A percentile compares a stretch with the other conserved stretches of the same genome.
Conservation (phyloP, 2,797 vertebrate species). For the Cetoscarus ocellatus region DNA sequence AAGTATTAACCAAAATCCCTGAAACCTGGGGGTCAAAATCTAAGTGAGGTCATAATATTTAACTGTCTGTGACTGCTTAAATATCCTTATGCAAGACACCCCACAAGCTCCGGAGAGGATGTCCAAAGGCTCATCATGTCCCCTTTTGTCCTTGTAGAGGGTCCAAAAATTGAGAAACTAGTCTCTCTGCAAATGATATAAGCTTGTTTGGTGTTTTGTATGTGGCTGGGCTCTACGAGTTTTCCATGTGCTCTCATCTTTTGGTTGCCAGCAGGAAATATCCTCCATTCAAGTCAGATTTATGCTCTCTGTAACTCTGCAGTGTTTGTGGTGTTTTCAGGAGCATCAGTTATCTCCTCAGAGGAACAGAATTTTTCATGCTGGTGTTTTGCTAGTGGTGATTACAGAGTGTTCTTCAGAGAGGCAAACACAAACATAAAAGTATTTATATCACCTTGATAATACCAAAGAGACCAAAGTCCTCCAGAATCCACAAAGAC, state of each 20-base stretch:
- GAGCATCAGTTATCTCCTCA: constrained; percentile 34
- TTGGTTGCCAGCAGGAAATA: constrained; percentile 58
- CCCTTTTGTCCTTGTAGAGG: constrained; percentile 25
- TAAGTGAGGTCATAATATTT: constrained; percentile 24
- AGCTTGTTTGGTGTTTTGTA: constrained; percentile 39
- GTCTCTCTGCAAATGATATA: constrained; percentile 30
- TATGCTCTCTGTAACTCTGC: constrained; percentile 50
- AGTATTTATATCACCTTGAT: background rate
- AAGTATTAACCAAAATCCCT: constrained; percentile 55
- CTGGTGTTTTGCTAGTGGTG: constrained; percentile 31
- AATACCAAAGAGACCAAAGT: background rate
- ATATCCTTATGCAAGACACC: constrained; percentile 22
- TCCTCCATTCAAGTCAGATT: constrained; percentile 48
- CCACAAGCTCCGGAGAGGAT: background rate
- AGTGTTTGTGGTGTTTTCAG: constrained; percentile 32
- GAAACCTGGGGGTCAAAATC: constrained; percentile 22
- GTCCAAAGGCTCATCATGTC: constrained; percentile 40
- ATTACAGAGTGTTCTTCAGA: constrained; percentile 29
- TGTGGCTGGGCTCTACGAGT: constrained; percentile 32
- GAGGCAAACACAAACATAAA: constrained; percentile 12
- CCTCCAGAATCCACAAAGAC: background rate
- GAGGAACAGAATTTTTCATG: constrained; percentile 34
- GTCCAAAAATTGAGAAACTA: constrained; percentile 9
- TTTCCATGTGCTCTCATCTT: constrained; percentile 60
- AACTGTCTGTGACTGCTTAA: constrained; percentile 25